These are phyloP conservation scores for Penaeus monodon DNA, from an alignment of 2,888 invertebrate genomes.

Conservation along the genomic window DNA sequence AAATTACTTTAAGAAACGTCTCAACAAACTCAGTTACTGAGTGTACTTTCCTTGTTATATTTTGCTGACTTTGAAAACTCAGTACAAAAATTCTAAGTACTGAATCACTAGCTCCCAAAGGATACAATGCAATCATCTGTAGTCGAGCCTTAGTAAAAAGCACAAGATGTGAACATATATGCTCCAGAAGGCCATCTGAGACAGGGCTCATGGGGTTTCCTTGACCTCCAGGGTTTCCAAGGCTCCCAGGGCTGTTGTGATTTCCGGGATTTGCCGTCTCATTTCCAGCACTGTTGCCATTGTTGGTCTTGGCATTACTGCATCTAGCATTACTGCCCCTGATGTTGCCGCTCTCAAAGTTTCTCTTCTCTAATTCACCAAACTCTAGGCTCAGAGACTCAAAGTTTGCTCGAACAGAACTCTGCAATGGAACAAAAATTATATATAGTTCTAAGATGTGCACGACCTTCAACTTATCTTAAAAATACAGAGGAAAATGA, in stretches of 20 bases:
- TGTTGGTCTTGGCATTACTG: conserved; percentile 4
- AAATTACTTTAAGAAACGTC: no score
- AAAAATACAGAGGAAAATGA: not conserved
- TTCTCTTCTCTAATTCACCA: conserved; percentile 34
- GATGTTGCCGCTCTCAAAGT: conserved; percentile 16
- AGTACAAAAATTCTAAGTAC: not conserved
- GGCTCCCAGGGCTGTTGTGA: not conserved
- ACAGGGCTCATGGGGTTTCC: not conserved
- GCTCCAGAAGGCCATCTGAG: conserved; percentile 43
- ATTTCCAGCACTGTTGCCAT: conserved; percentile 4
- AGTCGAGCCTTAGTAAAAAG: conserved; percentile 54
- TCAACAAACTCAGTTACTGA: no score
- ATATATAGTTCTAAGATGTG: not conserved
- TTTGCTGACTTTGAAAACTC: no score
- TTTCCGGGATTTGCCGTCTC: conserved; percentile 6
- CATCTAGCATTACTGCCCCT: not conserved
- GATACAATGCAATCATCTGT: conserved; percentile 59
- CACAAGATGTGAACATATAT: conserved; percentile 53
- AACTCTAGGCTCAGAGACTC: conserved; percentile 47
- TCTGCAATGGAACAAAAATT: conserved; percentile 27
- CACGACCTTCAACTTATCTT: no score
- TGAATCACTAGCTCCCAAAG: conserved; percentile 1
- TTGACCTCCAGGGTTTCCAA: not conserved
- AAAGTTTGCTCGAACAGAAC: conserved; percentile 55
- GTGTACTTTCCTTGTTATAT: no score